Conservation (phyloP, 2,797 vertebrate genomes). For the Phataginus tricuspis region DNA sequence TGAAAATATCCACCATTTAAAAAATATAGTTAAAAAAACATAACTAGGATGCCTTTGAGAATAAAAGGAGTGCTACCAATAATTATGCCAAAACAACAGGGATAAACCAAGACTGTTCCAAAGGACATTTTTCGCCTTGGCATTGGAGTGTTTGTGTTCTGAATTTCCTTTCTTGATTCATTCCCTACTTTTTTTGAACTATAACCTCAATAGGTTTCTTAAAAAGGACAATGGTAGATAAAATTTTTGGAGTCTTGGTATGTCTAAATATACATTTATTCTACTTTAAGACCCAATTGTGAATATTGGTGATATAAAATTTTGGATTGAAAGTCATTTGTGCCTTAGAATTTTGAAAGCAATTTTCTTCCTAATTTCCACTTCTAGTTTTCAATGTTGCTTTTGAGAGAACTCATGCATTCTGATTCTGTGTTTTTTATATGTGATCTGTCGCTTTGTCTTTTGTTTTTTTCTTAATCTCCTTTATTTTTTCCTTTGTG, state of each 20-base stretch:
- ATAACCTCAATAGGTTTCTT: not conserved
- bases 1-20: not conserved
- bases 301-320: not conserved
- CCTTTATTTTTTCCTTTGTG: not conserved
- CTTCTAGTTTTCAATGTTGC: not conserved
- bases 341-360: constrained; percentile 15
- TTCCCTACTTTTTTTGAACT: not conserved
- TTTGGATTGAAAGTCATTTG: not conserved
- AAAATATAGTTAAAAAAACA: not conserved
- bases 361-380: not conserved
- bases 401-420: not conserved
- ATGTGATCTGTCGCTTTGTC: not conserved
- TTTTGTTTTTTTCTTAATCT: not conserved
- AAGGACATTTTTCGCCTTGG: not conserved
- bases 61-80: not conserved
- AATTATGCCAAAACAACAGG: not conserved
- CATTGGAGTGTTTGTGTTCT: not conserved
- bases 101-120: not conserved
- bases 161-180: not conserved
- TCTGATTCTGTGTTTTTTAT: not conserved
- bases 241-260: not conserved
- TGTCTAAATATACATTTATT: not conserved
- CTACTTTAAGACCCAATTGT: not conserved
- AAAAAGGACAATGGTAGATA: not conserved
- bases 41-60: not conserved